These are phyloP conservation scores for Macroglossus sobrinus DNA, from an alignment of 2,113 vertebrate species.

Conservation along the genomic window DNA sequence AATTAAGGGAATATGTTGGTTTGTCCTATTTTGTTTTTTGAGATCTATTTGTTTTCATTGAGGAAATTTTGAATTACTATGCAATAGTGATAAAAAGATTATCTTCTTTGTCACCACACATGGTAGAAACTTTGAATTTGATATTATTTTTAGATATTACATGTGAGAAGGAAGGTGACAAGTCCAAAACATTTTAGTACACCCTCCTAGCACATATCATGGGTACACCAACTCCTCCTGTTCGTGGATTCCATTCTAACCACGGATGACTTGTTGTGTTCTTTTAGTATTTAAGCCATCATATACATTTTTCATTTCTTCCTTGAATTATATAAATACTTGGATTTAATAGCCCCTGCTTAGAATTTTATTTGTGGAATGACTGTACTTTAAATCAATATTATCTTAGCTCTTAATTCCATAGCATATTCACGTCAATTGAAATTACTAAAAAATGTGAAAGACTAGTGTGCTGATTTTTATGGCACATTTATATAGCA, in stretches of 20 bases:
- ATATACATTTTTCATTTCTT: not conserved
- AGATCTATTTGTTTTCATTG: not conserved
- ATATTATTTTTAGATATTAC: not conserved
- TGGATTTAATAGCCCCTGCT: not conserved
- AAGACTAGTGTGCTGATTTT: not conserved
- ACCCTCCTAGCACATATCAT: rapidly evolving
- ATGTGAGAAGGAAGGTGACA: not conserved
- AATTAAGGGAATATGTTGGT: not conserved
- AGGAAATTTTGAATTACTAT: not conserved
- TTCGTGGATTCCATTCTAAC: not conserved
- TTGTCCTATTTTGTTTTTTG: not conserved
- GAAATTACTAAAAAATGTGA: not conserved
- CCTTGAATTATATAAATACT: not conserved
- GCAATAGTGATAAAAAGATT: not conserved
- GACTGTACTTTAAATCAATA: not conserved
- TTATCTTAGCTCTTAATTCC: not conserved
- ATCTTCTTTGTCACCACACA: not conserved
- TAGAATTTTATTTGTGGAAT: not conserved
- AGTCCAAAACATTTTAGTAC: not conserved
- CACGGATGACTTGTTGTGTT: not conserved
- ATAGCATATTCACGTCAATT: not conserved
- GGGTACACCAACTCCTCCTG: not conserved
- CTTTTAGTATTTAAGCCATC: not conserved
- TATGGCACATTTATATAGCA: not conserved
- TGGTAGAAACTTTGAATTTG: not conserved